Evolutionary conservation across 1,140 invertebrate genomes (phyloP), one percentile per base, ranked within the genome.

Genomic region (Nomia melanderi): DNA sequence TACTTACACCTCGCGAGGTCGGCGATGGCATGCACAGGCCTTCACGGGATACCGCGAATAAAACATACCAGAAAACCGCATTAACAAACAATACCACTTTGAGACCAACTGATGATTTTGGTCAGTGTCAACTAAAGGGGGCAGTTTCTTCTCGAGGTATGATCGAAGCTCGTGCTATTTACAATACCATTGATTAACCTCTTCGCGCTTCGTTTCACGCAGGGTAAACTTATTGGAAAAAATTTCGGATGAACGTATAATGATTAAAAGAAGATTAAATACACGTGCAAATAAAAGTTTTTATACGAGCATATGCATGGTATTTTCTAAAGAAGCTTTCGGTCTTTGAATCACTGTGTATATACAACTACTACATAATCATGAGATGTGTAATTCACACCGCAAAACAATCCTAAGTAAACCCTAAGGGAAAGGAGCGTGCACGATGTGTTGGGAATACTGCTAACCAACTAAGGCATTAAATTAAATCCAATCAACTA

Each of bases 1-100:
- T 96, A 97, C 96, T 97, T 96, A 97, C 96, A 97, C 94, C 95
- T 95, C 90, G 96, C 95, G 91, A 97, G 94, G 90, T 95, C 94
- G 93, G 95, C 96, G 94, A 97, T 95, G 91, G 96, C 96, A 96
- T 96, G 96, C 95, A 96, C 94, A 93, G 95, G 94, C 93, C 95
- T 96, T 94, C 86, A 89, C 85, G 83, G 88, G 82, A 84, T 88
- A 90, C 88, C 82, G 88, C 81, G 84, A 79, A 89, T 88, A 88
- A 89, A 89, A 90, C 79, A 88, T 85, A 88, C 84, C 84, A 82
- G 87, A 90, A 87, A 86, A 83, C 39, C 75, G 79, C 59, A 85
- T 85, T 85, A 85, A 82, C 79, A 63, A 79, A 83, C 29, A 73
- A 47, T 65, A 80, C 36, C 60, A 67, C 25, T 27, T 81, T 29